Evolutionary conservation across 2,113 vertebrate genomes (phyloP).

Genomic region (Cairina moschata): DNA sequence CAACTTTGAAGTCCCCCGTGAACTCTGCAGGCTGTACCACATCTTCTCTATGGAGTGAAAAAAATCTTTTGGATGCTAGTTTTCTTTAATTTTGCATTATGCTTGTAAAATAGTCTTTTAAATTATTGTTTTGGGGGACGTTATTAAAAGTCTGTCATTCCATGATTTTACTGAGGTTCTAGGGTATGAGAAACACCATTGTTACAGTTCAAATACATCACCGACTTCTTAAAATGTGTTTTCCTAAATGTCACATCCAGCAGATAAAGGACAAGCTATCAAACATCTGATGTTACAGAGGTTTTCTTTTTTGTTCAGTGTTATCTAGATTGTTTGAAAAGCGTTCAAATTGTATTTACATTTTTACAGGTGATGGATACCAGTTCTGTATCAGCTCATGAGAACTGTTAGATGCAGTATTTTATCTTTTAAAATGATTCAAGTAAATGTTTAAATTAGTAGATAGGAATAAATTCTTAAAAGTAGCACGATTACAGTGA

Average conservation of each 20-base stretch:
- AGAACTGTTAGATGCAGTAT: not conserved
- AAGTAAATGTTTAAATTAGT: constrained; percentile 25
- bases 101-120: not conserved
- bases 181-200: not conserved
- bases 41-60: not conserved
- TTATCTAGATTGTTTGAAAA: constrained; percentile 17
- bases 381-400: not conserved
- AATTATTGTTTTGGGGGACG: not conserved
- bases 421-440: not conserved
- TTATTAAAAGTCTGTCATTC: not conserved
- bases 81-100: not conserved
- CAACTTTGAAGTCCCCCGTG: constrained; percentile 3
- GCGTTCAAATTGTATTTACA: constrained; percentile 4
- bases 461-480: not conserved
- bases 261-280: constrained; percentile 22
- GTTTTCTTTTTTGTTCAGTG: not conserved
- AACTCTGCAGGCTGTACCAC: not conserved
- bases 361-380: not conserved
- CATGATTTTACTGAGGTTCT: not conserved
- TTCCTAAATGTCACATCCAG: not conserved
- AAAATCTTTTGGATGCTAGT: not conserved
- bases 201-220: not conserved
- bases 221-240: not conserved
- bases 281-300: not conserved
- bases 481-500: not conserved